Evolutionary conservation across 1,140 invertebrate species (phyloP).

Genomic region (Euwallacea fornicatus): DNA sequence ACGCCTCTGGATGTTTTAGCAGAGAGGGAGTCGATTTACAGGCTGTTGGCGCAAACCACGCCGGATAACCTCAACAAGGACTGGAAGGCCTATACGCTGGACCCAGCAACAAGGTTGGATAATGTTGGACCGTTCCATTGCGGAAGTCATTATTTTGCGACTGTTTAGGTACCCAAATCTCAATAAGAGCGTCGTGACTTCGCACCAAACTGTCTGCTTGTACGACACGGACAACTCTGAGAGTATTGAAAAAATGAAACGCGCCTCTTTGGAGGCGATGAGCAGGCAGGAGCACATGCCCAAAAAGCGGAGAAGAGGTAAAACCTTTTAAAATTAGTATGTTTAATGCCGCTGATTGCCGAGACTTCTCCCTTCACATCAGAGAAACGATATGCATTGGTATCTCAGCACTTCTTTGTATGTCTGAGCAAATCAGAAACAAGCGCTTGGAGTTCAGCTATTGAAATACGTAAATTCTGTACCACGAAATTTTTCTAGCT

Average conservation of each 20-base stretch:
- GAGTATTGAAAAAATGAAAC: conserved; percentile 54
- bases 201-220: conserved; percentile 64
- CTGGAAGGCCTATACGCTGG: conserved; percentile 83
- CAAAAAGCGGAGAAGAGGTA: conserved; percentile 69
- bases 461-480: too few relatives aligned
- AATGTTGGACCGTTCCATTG: background rate
- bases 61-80: conserved; percentile 93
- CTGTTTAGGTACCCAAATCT: conserved; percentile 60
- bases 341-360: background rate
- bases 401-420: too few relatives aligned
- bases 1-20: conserved; percentile 83
- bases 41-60: conserved; percentile 79
- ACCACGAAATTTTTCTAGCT: too few relatives aligned
- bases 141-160: background rate
- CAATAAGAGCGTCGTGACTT: conserved; percentile 59
- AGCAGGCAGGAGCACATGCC: conserved; percentile 53
- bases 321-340: background rate
- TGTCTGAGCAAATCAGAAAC: background rate
- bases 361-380: too few relatives aligned
- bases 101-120: conserved; percentile 75
- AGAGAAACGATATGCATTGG: too few relatives aligned
- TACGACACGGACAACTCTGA: conserved; percentile 63
- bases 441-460: background rate
- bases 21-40: conserved; percentile 92
- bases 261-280: conserved; percentile 47